phyloP scores from a whole-genome alignment of 2,113 vertebrate species.

The Cyprinodon variegatus region DNA sequence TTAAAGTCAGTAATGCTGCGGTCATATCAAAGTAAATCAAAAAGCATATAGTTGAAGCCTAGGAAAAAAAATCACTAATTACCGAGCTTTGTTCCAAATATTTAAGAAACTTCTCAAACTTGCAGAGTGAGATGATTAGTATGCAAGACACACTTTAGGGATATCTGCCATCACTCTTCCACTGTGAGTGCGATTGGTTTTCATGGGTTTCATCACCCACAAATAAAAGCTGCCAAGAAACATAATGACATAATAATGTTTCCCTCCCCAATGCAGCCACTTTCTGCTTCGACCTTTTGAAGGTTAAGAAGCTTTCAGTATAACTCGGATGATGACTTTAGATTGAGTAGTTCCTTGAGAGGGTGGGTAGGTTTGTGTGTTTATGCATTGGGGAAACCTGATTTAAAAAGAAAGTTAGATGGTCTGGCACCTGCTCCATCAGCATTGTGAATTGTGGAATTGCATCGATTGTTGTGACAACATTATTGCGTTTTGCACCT shows the following conservation, averaged over 20 bases:
- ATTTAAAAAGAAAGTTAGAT: slow-evolving; percentile 40
- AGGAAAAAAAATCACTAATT: not conserved
- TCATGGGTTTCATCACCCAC: slow-evolving; percentile 48
- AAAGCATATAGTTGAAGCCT: not conserved
- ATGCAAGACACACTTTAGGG: slow-evolving; percentile 14
- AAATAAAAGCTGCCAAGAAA: slow-evolving; percentile 57
- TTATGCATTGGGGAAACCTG: not conserved
- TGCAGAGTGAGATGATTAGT: slow-evolving; percentile 18
- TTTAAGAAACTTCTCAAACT: not conserved
- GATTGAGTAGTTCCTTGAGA: slow-evolving; percentile 34
- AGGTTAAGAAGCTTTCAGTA: slow-evolving; percentile 46
- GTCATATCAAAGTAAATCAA: not conserved
- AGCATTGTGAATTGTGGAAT: slow-evolving; percentile 52
- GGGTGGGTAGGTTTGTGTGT: slow-evolving; percentile 12
- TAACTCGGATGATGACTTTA: slow-evolving; percentile 42
- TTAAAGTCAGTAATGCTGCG: not conserved
- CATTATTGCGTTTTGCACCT: slow-evolving; percentile 43
- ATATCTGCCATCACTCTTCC: slow-evolving; percentile 21
- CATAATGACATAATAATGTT: slow-evolving; percentile 60
- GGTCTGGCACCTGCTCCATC: slow-evolving; percentile 56
- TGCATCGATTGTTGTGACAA: slow-evolving; percentile 53
- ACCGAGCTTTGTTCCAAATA: not conserved
- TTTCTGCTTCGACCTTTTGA: slow-evolving; percentile 47
- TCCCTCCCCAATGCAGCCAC: slow-evolving; percentile 29
- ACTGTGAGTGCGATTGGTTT: slow-evolving; percentile 29